These are phyloP conservation scores for Harpagus bidentatus DNA, from an alignment of 2,113 vertebrate species.

Conservation along the genomic window DNA sequence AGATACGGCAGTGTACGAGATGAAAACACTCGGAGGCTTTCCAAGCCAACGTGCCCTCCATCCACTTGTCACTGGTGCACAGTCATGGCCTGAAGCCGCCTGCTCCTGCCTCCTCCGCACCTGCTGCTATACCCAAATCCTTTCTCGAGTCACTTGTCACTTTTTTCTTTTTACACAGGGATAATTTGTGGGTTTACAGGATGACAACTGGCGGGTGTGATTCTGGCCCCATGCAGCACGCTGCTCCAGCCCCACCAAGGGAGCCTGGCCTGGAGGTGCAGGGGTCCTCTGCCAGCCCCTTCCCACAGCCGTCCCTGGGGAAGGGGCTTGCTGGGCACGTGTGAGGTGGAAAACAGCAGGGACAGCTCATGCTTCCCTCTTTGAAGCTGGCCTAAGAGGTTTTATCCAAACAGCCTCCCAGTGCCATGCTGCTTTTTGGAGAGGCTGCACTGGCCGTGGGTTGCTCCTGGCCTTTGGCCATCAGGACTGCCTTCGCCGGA, in stretches of 20 bases:
- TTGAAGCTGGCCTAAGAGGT: neutral
- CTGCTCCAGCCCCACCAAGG: neutral
- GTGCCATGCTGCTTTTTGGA: neutral
- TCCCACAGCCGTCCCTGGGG: neutral
- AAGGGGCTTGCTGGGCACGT: neutral
- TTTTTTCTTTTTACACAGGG: too few species aligned
- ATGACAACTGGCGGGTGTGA: neutral
- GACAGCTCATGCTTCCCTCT: neutral
- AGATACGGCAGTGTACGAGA: neutral
- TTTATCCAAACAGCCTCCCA: neutral
- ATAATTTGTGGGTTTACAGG: neutral
- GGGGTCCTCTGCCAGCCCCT: neutral
- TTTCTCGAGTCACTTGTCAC: neutral
- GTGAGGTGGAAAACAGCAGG: neutral
- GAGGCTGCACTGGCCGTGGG: neutral
- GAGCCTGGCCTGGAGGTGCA: neutral
- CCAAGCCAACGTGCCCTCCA: neutral
- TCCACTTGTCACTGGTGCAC: neutral
- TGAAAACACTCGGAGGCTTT: neutral
- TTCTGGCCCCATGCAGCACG: neutral
- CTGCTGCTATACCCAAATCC: neutral
- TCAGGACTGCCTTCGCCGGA: accelerated
- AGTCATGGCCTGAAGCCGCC: neutral
- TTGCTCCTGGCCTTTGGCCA: neutral
- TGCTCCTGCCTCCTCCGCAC: neutral